Percentiles rank a stretch among this genome's conserved stretches.
These are phyloP conservation scores for Arrhopalites spinosus DNA, from an alignment of 2,888 invertebrate genomes.

Conservation along the genomic window DNA sequence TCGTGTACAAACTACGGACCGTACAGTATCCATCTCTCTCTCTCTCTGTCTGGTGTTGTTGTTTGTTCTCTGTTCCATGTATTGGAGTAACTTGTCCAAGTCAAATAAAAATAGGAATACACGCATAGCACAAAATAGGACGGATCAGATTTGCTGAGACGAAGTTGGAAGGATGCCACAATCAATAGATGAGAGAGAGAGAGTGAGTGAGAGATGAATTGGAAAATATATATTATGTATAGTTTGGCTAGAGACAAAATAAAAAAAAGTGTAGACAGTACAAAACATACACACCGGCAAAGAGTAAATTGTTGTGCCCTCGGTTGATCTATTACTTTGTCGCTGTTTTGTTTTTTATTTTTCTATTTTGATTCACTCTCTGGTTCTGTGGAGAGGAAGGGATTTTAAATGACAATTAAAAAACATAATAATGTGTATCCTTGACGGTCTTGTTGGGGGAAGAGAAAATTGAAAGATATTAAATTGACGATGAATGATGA, in stretches of 20 bases:
- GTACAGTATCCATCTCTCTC: not conserved
- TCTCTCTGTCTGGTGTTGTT: too few relatives aligned
- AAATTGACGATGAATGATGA: conserved; percentile 14
- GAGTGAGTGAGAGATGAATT: conserved; percentile 19
- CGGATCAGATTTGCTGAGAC: conserved; percentile 20
- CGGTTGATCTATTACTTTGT: not conserved
- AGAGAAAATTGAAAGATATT: not conserved
- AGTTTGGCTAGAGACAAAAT: not conserved
- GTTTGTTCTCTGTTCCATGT: too few relatives aligned
- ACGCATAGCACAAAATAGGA: too few relatives aligned
- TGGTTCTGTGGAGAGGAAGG: not conserved
- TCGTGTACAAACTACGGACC: not conserved
- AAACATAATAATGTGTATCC: not conserved
- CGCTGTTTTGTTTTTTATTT: not conserved
- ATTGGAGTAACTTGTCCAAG: too few relatives aligned
- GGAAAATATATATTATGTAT: not conserved
- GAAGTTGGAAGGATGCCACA: conserved; percentile 36
- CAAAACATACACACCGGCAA: not conserved
- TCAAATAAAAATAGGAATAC: too few relatives aligned
- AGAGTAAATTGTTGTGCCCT: not conserved
- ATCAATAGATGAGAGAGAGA: conserved; percentile 29
- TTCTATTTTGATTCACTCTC: not conserved
- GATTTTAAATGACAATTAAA: not conserved
- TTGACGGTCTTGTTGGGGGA: not conserved
- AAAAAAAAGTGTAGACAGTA: not conserved